Percentiles rank a stretch among this genome's conserved stretches.
Conservation (phyloP, 2,888 invertebrate genomes). For the Cheilosia scutellata region DNA sequence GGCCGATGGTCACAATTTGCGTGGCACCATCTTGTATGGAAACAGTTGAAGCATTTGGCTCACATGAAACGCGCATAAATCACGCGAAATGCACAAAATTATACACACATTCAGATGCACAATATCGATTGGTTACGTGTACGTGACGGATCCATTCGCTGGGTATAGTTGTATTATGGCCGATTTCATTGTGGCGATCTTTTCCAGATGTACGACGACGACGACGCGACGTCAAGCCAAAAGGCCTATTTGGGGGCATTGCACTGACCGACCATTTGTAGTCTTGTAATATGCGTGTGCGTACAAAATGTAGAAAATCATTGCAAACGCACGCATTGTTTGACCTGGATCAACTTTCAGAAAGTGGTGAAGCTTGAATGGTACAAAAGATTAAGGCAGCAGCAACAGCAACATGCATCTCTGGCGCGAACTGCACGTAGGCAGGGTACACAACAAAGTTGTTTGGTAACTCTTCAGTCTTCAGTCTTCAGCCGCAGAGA, state of each 20-base stretch:
- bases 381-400: slow-evolving; percentile 29
- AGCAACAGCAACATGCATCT: slow-evolving; percentile 33
- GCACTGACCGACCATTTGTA: slow-evolving; percentile 66
- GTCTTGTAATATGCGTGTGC: slow-evolving; percentile 57
- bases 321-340: slow-evolving; percentile 72
- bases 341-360: slow-evolving; percentile 75
- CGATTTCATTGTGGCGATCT: slow-evolving; percentile 57
- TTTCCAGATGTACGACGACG: slow-evolving; percentile 52
- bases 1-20: slow-evolving; percentile 53
- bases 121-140: slow-evolving; percentile 74
- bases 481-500: background rate
- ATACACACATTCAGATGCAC: slow-evolving; percentile 68
- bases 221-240: slow-evolving; percentile 20
- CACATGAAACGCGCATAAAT: slow-evolving; percentile 65
- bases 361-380: slow-evolving; percentile 56
- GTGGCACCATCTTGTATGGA: background rate
- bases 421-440: slow-evolving; percentile 48
- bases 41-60: slow-evolving; percentile 22
- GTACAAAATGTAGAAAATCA: slow-evolving; percentile 65
- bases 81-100: slow-evolving; percentile 69
- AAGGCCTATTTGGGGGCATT: slow-evolving; percentile 43
- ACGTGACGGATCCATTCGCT: slow-evolving; percentile 70
- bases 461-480: slow-evolving; percentile 60
- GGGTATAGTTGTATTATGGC: slow-evolving; percentile 34
- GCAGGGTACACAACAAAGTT: slow-evolving; percentile 49